Evolutionary conservation across 1,140 invertebrate genomes (phyloP), one percentile per base, ranked within the genome.

Genomic region (Aphis craccivora): DNA sequence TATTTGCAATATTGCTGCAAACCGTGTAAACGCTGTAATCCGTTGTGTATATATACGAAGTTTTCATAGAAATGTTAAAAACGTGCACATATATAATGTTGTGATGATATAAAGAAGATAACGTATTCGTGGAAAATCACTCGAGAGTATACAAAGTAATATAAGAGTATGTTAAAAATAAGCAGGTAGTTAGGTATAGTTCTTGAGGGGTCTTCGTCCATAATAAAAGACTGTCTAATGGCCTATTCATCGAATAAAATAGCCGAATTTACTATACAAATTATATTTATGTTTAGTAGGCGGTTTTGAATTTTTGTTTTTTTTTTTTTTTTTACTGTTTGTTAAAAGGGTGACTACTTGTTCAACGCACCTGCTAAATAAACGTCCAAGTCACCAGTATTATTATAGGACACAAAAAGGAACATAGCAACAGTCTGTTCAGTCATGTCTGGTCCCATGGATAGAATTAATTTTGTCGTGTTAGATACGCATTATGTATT

Each of bases 161-260:
- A 22, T 22, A 89, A 45, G 9, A 89, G 51, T 37, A 89, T n/a
- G 48, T 89, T 89, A 55, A 89, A 55, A 89, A 55, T 37, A 14
- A 40, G 35, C 48, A 25, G 88, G 22, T 53, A 55, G 37, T 76
- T 76, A 18, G 30, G 60, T 76, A 76, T 76, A n/a, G 60, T 55
- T 55, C 51, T 89, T 4, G 4, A 55, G 9, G 53, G 51, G 48
- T 35, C 45, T 88, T 7, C 20, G n/a, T 5, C n/a, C 48, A 83
- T 25, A 51, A 92, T 81, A 92, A 92, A 83, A 92, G n/a, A 43
- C n/a, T 3, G n/a, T 22, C n/a, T 92, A 92, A 92, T 51, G 76
- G 67, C 20, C 91, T 51, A 92, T 92, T 91, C 60, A 91, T 45
- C 43, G 90, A 76, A 91, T 91, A 81, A 76, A 83, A 92, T 51